phyloP scores from a whole-genome alignment of 1,140 invertebrate genomes.

The Orchesella cincta region DNA sequence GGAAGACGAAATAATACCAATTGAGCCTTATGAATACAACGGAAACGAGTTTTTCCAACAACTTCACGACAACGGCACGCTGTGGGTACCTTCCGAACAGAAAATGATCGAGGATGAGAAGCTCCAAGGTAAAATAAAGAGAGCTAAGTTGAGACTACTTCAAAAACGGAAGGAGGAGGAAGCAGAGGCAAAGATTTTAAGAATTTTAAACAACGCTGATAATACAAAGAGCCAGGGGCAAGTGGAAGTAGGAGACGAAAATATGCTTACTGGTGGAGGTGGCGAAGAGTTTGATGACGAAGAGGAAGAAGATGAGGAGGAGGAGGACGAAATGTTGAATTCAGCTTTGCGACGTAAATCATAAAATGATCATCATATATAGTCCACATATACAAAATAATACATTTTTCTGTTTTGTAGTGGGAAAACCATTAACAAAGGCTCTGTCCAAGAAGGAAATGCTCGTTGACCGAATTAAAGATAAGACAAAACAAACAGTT shows the following conservation, averaged over 20 bases:
- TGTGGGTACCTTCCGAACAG: conserved; percentile 22
- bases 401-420: background rate
- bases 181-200: background rate
- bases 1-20: conserved; percentile 20
- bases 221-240: conserved; percentile 13
- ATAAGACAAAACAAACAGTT: background rate
- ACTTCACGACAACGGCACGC: background rate
- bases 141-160: conserved; percentile 13
- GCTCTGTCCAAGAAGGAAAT: background rate
- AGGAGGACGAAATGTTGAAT: background rate
- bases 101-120: background rate
- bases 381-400: background rate
- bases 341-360: background rate
- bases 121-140: background rate
- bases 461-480: background rate
- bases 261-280: background rate
- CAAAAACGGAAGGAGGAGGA: conserved; percentile 1
- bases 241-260: background rate
- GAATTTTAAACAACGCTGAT: background rate
- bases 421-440: background rate
- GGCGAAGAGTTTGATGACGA: background rate
- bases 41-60: conserved; percentile 25
- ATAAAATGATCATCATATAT: background rate
- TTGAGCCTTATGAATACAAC: conserved; percentile 29
- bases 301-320: background rate